These are phyloP conservation scores for Xylocampa areola DNA, from an alignment of 2,888 invertebrate species.

Conservation along the genomic window DNA sequence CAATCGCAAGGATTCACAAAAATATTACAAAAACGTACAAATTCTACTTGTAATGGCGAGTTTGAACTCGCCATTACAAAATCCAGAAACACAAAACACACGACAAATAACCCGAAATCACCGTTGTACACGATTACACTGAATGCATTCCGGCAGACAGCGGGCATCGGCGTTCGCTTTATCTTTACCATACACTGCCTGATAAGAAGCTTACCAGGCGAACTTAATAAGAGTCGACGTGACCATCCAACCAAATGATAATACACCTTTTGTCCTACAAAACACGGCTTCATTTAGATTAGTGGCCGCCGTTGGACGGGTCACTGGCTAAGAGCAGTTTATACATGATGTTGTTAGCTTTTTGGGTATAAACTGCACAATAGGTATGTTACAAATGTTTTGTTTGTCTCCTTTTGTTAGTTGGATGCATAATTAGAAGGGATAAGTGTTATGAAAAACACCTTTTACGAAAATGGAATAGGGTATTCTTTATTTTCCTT, in stretches of 20 bases:
- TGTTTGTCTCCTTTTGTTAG: constrained; percentile 55
- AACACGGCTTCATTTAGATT: constrained; percentile 76
- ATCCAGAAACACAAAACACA: constrained; percentile 29
- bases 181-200: constrained; percentile 86
- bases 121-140: constrained; percentile 72
- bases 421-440: constrained; percentile 41
- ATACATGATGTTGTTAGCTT: constrained; percentile 71
- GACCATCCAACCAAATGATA: constrained; percentile 65
- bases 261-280: constrained; percentile 69
- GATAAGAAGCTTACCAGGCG: constrained; percentile 86
- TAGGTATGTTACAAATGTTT: constrained; percentile 67
- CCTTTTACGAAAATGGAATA: background rate
- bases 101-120: constrained; percentile 46
- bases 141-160: constrained; percentile 77
- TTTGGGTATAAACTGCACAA: constrained; percentile 73
- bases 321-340: constrained; percentile 72
- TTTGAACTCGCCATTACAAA: constrained; percentile 39
- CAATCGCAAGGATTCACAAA: constrained; percentile 3
- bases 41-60: too few relatives aligned
- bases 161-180: constrained; percentile 82
- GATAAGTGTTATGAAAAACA: constrained; percentile 16
- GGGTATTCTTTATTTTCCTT: background rate
- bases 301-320: constrained; percentile 57
- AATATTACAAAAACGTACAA: constrained; percentile 10
- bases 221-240: constrained; percentile 85